phyloP scores from a whole-genome alignment of 2,888 invertebrate genomes.

The Drosophila heteroneura region DNA sequence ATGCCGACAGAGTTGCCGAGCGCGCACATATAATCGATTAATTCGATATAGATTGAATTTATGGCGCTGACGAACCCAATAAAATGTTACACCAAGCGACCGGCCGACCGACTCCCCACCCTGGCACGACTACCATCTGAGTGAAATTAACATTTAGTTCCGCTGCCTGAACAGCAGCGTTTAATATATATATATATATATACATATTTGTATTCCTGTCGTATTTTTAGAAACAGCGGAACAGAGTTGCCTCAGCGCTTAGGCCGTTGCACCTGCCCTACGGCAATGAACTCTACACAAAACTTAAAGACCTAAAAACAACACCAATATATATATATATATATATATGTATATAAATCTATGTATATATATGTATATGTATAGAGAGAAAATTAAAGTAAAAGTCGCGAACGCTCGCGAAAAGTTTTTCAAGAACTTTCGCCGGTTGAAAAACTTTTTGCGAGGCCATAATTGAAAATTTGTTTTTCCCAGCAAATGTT shows the following conservation, averaged over 20 bases:
- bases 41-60: conserved; percentile 86
- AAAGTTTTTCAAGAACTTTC: conserved; percentile 74
- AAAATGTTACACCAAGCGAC: conserved; percentile 11
- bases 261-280: conserved; percentile 74
- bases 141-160: conserved; percentile 17
- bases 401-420: conserved; percentile 67
- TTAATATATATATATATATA: neutral
- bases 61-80: conserved; percentile 70
- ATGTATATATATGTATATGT: neutral
- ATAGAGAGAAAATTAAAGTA: conserved; percentile 68
- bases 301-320: conserved; percentile 56
- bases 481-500: conserved; percentile 58
- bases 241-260: conserved; percentile 44
- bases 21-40: conserved; percentile 83
- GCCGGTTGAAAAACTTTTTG: conserved; percentile 68
- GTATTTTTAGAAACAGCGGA: conserved; percentile 12
- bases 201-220: conserved; percentile 36
- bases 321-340: conserved; percentile 15
- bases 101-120: neutral
- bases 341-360: conserved; percentile 6
- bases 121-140: neutral
- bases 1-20: conserved; percentile 82
- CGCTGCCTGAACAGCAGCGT: conserved; percentile 7
- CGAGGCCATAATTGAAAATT: conserved; percentile 78
- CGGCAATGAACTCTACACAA: conserved; percentile 61